phyloP scores from a whole-genome alignment of 2,888 invertebrate genomes.

The Lampropteryx suffumata region DNA sequence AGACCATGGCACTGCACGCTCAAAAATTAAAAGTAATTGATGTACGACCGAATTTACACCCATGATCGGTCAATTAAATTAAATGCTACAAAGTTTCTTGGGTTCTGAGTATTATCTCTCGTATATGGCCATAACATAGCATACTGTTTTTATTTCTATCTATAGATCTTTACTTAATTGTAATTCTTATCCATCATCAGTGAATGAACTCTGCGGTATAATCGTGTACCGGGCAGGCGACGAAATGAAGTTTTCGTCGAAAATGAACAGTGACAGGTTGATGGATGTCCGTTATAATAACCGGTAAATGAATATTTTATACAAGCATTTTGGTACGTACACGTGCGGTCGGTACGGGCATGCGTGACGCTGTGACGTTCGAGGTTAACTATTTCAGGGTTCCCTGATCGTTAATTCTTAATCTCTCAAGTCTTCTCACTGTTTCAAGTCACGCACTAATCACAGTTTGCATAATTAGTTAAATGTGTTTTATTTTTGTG shows the following conservation, averaged over 20 bases:
- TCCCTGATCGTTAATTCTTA: slow-evolving; percentile 65
- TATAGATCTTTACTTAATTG: slow-evolving; percentile 42
- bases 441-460: slow-evolving; percentile 60
- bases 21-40: too few relatives aligned
- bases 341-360: slow-evolving; percentile 45
- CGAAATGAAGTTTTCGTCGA: slow-evolving; percentile 69
- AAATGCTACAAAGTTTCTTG: too few relatives aligned
- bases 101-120: too few relatives aligned
- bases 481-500: slow-evolving; percentile 17
- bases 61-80: too few relatives aligned
- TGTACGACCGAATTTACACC: too few relatives aligned
- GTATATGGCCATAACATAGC: too few relatives aligned
- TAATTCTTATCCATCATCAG: slow-evolving; percentile 36
- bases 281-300: slow-evolving; percentile 73
- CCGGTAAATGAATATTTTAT: slow-evolving; percentile 72
- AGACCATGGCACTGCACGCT: too few relatives aligned
- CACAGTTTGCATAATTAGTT: slow-evolving; percentile 48
- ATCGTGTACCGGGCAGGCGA: slow-evolving; percentile 50
- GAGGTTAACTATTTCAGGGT: slow-evolving; percentile 70
- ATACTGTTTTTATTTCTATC: slow-evolving; percentile 28
- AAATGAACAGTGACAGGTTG: slow-evolving; percentile 70
- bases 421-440: slow-evolving; percentile 59
- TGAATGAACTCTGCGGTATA: slow-evolving; percentile 43
- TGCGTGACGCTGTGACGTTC: slow-evolving; percentile 66
- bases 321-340: slow-evolving; percentile 48